A percentile compares a stretch with the other conserved stretches of the same genome.
Conservation (phyloP, 2,797 vertebrate genomes). For the Phrynocephalus guinanensis region DNA sequence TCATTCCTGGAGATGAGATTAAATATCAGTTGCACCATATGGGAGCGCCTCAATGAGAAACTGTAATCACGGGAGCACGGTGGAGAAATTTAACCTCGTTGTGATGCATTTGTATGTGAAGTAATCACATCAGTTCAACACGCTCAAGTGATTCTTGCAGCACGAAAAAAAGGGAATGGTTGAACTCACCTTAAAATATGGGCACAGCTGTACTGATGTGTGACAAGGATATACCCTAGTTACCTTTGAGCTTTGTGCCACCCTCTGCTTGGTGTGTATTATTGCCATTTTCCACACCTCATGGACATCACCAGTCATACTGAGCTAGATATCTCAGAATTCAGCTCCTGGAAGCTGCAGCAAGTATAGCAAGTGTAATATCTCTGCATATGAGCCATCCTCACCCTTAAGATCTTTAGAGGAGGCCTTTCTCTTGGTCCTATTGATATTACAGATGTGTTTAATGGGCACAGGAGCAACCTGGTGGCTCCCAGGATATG, state of each 20-base stretch:
- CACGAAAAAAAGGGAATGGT: not conserved
- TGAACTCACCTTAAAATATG: not conserved
- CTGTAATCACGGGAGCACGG: not conserved
- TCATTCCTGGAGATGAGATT: slow-evolving; percentile 26
- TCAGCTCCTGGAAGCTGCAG: not conserved
- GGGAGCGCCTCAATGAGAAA: slow-evolving; percentile 11
- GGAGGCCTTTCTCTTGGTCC: no score
- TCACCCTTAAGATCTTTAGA: no score
- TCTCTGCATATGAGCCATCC: no score
- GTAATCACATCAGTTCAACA: not conserved
- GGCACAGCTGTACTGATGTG: not conserved
- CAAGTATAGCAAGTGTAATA: no score
- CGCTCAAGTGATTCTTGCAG: not conserved
- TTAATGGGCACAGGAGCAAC: no score
- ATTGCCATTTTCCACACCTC: not conserved
- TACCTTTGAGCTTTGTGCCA: not conserved
- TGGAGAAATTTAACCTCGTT: slow-evolving; percentile 5
- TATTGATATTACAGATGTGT: no score
- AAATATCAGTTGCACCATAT: slow-evolving; percentile 15
- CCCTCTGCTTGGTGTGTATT: not conserved
- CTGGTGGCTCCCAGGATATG: no score
- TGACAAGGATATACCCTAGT: not conserved
- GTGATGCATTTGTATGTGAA: not conserved
- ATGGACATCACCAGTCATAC: no score
- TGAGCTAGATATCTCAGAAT: no score